phyloP scores from a whole-genome alignment of 30 jellyfish, hydroid and myxozoan species.

The Euphysa ruthae region DNA sequence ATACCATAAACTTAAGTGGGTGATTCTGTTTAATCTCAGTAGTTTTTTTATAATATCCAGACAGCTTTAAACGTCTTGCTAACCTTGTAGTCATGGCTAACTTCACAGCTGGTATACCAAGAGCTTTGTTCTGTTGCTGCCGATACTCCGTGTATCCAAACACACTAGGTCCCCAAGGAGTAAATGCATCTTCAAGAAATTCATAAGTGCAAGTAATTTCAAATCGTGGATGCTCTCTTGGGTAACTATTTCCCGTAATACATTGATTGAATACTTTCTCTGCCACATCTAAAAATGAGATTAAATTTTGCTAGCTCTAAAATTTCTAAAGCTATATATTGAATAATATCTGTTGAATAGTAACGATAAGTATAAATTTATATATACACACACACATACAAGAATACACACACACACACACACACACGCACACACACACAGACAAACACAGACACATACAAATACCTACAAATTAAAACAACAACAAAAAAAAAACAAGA shows the following conservation, averaged over 20 bases:
- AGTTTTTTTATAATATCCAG: conserved; percentile 64
- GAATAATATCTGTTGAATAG: too few species aligned
- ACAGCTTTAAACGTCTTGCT: conserved; percentile 21
- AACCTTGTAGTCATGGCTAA: neutral
- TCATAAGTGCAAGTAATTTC: conserved; percentile 87
- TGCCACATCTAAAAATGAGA: conserved; percentile 69
- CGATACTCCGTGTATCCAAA: neutral
- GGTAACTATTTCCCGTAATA: conserved; percentile 72
- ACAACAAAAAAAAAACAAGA: too few species aligned
- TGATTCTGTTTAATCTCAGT: conserved; percentile 75
- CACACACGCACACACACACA: too few species aligned
- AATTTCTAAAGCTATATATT: too few species aligned
- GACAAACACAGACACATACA: too few species aligned
- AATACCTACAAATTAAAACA: too few species aligned
- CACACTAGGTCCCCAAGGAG: conserved; percentile 89
- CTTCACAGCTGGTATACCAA: neutral
- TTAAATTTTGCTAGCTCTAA: too few species aligned
- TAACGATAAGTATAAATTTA: too few species aligned
- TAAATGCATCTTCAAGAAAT: conserved; percentile 77
- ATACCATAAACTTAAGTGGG: conserved; percentile 87
- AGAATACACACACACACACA: too few species aligned
- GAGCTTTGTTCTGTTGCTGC: conserved; percentile 5
- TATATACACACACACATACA: too few species aligned
- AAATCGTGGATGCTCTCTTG: conserved; percentile 87
- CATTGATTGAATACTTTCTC: conserved; percentile 87